Evolutionary conservation across 2,113 vertebrate species (phyloP).

Genomic region (Bubo scandiacus): DNA sequence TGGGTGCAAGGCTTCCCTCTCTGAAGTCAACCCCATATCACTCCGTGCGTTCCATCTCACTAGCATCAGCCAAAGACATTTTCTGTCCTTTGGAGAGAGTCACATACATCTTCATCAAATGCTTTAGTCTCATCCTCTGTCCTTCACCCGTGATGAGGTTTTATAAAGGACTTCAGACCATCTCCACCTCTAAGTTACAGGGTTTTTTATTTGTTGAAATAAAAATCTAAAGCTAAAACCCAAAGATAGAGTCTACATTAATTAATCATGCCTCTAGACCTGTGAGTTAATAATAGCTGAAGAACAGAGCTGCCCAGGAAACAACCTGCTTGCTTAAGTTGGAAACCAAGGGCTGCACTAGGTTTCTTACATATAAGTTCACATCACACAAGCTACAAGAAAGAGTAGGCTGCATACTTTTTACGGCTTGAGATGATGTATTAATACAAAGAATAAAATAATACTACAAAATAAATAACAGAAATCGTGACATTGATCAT

Average conservation of each 20-base stretch:
- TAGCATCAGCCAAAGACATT: rapidly evolving
- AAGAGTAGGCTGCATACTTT: not conserved
- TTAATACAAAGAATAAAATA: not conserved
- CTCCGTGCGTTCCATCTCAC: not conserved
- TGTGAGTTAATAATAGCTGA: not conserved
- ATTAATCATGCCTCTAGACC: not conserved
- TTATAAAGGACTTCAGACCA: not conserved
- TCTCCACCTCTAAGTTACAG: not conserved
- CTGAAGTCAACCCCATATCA: not conserved
- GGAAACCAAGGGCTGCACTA: not conserved
- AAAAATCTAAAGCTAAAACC: not conserved
- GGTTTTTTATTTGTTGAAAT: not conserved
- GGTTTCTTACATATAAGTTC: not conserved
- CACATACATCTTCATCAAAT: not conserved
- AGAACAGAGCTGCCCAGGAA: not conserved
- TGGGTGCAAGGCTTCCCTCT: not conserved
- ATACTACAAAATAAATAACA: not conserved
- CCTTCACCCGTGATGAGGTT: not conserved
- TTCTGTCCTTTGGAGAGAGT: not conserved
- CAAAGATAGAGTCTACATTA: not conserved
- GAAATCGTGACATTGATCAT: not conserved
- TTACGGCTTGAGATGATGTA: not conserved
- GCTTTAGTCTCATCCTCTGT: not conserved
- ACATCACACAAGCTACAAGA: rapidly evolving
- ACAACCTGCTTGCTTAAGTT: not conserved